phyloP scores from a whole-genome alignment of 2,797 vertebrate genomes.

The Lates japonicus region DNA sequence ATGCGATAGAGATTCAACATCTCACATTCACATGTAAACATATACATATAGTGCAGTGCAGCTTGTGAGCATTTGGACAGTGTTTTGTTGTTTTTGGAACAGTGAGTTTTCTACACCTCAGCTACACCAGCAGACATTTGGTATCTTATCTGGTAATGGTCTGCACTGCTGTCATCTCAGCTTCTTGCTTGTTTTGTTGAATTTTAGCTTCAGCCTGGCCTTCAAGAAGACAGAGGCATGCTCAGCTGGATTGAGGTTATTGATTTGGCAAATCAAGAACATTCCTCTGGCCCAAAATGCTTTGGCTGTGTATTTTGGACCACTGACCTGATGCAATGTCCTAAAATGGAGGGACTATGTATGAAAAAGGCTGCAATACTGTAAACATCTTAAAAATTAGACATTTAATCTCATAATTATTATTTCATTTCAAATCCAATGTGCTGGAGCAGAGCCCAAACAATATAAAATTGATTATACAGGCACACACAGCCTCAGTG shows the following conservation, averaged over 20 bases:
- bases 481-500: neutral
- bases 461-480: neutral
- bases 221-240: neutral
- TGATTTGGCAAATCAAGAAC: neutral
- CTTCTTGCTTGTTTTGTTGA: neutral
- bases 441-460: slow-evolving; percentile 6
- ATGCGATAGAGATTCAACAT: slow-evolving; percentile 15
- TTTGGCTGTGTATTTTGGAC: neutral
- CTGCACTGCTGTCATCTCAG: neutral
- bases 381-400: neutral
- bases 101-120: neutral
- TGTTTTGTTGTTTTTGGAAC: neutral
- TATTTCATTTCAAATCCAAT: slow-evolving; percentile 25
- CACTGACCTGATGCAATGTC: neutral
- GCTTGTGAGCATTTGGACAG: neutral
- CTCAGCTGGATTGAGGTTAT: neutral
- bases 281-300: neutral
- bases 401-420: slow-evolving; percentile 7
- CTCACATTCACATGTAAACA: slow-evolving; percentile 9
- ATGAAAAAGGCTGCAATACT: neutral
- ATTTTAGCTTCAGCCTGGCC: neutral
- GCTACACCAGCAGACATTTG: neutral
- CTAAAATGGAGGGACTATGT: neutral
- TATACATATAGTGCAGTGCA: neutral
- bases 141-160: neutral